These are phyloP conservation scores for Drosophila bocki DNA, from an alignment of 1,140 invertebrate species.

Conservation along the genomic window DNA sequence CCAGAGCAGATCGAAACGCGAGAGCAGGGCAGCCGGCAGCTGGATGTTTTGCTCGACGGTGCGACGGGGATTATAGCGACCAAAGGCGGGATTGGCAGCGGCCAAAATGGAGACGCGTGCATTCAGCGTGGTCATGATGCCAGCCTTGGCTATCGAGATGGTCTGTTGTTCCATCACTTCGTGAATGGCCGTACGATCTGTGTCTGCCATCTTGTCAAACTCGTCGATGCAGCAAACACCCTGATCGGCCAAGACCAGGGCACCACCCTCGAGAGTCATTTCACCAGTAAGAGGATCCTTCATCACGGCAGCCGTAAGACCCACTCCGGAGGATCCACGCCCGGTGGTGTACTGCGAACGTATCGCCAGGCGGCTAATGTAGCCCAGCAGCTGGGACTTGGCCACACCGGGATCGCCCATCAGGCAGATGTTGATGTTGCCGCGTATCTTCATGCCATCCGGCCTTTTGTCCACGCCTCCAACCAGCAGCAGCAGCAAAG, in stretches of 20 bases:
- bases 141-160: conserved; percentile 99
- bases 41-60: conserved; percentile 99
- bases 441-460: conserved; percentile 93
- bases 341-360: conserved; percentile 99
- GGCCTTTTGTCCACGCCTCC: conserved; percentile 97
- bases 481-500: conserved; percentile 95
- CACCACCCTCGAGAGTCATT: conserved; percentile 99
- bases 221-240: conserved; percentile 99
- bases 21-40: conserved; percentile 98
- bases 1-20: conserved; percentile 99
- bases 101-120: conserved; percentile 98
- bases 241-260: conserved; percentile 98
- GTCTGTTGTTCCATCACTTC: conserved; percentile 99
- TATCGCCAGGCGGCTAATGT: conserved; percentile 96
- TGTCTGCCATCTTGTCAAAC: conserved; percentile 99
- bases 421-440: conserved; percentile 98
- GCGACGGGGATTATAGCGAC: conserved; percentile 98
- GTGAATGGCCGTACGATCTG: conserved; percentile 98
- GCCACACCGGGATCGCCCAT: conserved; percentile 99
- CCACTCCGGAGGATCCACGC: conserved; percentile 96
- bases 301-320: conserved; percentile 98
- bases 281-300: conserved; percentile 99
- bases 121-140: conserved; percentile 99
- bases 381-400: conserved; percentile 98
- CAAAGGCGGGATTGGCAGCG: conserved; percentile 99